Evolutionary conservation across 2,888 invertebrate genomes (phyloP).

Genomic region (Eubasilissa splendida): DNA sequence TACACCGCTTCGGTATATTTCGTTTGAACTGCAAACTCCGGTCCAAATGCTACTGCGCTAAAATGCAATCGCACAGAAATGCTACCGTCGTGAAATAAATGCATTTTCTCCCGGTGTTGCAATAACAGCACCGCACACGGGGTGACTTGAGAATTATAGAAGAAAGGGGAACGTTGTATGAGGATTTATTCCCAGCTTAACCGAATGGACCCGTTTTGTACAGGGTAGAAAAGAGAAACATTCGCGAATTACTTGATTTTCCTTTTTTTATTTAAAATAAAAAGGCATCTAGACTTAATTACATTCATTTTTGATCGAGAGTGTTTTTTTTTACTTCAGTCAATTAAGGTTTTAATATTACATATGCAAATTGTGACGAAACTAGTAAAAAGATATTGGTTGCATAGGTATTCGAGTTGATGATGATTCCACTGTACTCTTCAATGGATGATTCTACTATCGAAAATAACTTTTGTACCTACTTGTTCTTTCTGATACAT

Average conservation of each 20-base stretch:
- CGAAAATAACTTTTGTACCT: no score
- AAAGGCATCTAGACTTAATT: no score
- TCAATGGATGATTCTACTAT: no score
- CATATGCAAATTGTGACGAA: no score
- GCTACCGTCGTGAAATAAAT: conserved; percentile 41
- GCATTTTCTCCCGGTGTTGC: conserved; percentile 44
- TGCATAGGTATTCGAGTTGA: no score
- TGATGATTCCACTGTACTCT: no score
- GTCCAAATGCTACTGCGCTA: conserved; percentile 37
- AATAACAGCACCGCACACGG: conserved; percentile 35
- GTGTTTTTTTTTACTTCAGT: background rate
- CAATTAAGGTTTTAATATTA: no score
- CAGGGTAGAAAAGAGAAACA: background rate
- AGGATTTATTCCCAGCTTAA: conserved; percentile 49
- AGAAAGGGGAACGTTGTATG: conserved; percentile 33
- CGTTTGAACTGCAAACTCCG: conserved; percentile 31
- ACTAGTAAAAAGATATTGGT: no score
- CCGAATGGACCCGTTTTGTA: conserved; percentile 32
- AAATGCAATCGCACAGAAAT: conserved; percentile 30
- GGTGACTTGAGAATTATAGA: conserved; percentile 36
- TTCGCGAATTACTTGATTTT: no score
- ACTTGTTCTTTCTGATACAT: no score
- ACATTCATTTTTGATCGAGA: no score
- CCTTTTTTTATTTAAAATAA: no score
- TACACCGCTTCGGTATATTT: conserved; percentile 27